phyloP scores from a whole-genome alignment of 2,888 invertebrate species.

The Agonopterix arenella region DNA sequence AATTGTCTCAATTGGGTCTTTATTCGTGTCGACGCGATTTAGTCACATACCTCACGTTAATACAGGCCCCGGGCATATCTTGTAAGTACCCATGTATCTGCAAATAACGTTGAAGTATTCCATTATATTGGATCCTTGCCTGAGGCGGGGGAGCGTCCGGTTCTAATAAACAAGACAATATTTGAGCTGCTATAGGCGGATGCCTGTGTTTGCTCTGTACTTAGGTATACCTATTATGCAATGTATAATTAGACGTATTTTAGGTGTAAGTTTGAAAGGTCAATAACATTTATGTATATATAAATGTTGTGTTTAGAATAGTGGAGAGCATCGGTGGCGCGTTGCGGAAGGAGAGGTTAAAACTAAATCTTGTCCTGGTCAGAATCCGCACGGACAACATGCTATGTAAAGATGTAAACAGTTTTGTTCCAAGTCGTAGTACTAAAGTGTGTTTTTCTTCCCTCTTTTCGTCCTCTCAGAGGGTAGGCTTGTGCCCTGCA shows the following conservation, averaged over 20 bases:
- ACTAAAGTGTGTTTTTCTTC: no score
- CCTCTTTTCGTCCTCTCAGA: no score
- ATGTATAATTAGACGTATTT: background rate
- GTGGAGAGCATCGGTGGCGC: no score
- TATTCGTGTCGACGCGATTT: constrained; percentile 54
- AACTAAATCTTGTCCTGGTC: no score
- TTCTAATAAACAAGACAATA: constrained; percentile 71
- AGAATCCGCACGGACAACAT: no score
- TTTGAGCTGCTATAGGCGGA: constrained; percentile 30
- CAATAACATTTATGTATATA: no score
- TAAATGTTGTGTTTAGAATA: no score
- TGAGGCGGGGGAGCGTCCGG: constrained; percentile 58
- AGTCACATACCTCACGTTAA: constrained; percentile 43
- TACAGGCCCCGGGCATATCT: constrained; percentile 55
- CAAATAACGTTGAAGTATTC: constrained; percentile 74
- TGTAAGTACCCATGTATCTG: constrained; percentile 64
- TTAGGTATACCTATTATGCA: constrained; percentile 7
- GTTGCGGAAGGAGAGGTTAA: no score
- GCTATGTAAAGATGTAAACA: no score
- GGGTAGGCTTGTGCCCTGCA: no score
- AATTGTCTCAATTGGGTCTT: constrained; percentile 21
- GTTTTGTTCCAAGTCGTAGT: no score
- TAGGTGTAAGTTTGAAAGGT: no score
- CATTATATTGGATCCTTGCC: constrained; percentile 74
- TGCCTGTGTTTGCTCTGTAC: constrained; percentile 26